Conservation (phyloP, 2,888 invertebrate species). For the Epistrophe eligans region DNA sequence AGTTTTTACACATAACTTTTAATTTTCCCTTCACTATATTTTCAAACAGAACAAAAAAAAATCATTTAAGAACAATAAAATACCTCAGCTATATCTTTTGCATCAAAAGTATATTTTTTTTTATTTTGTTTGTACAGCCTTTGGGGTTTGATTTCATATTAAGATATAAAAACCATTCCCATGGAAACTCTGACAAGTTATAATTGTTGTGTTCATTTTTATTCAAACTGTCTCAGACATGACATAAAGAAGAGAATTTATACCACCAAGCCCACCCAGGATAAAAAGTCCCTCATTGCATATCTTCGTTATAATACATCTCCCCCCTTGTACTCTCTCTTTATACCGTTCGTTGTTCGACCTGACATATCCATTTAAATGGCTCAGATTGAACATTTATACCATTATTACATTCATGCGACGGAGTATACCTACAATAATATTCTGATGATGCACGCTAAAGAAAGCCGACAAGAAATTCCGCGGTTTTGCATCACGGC, state of each 20-base stretch:
- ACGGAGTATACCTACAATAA: conserved; percentile 44
- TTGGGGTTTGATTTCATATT: conserved; percentile 26
- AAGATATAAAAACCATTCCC: conserved; percentile 42
- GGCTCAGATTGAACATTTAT: conserved; percentile 70
- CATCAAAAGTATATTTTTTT: neutral
- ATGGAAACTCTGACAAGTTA: conserved; percentile 46
- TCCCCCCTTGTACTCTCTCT: neutral
- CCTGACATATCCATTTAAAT: conserved; percentile 66
- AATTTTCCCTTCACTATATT: neutral
- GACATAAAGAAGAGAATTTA: conserved; percentile 29
- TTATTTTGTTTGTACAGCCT: conserved; percentile 1
- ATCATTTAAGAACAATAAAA: conserved; percentile 9
- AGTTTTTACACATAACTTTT: neutral
- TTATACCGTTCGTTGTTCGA: conserved; percentile 25
- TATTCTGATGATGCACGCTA: conserved; percentile 37
- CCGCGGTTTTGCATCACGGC: conserved; percentile 64
- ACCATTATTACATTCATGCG: conserved; percentile 66
- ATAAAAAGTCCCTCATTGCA: conserved; percentile 20
- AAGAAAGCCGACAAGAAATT: conserved; percentile 71
- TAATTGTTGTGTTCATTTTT: conserved; percentile 55
- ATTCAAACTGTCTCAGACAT: conserved; percentile 54
- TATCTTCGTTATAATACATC: neutral
- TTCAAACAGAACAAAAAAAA: neutral
- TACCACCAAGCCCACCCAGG: conserved; percentile 57
- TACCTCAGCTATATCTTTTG: neutral